Evolutionary conservation across 2,888 invertebrate genomes (phyloP).

Genomic region (Pterobdella sp.): DNA sequence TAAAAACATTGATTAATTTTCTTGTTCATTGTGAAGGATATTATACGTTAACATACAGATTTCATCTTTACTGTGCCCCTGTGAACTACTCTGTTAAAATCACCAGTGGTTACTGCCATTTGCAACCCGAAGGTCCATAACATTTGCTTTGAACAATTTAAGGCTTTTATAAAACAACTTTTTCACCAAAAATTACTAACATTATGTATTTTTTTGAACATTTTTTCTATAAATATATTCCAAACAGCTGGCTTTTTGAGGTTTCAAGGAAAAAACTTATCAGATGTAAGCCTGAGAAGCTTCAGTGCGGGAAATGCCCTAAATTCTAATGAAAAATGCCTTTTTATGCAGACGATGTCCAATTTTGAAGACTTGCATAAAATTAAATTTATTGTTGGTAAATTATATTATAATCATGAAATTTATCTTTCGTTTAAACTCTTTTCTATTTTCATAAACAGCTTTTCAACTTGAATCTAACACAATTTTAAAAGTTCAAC

Average conservation of each 20-base stretch:
- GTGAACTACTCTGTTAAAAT: too few relatives aligned
- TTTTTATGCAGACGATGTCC: not conserved
- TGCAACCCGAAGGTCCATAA: too few relatives aligned
- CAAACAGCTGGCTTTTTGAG: not conserved
- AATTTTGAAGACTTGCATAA: not conserved
- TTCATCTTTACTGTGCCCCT: too few relatives aligned
- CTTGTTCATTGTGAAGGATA: too few relatives aligned
- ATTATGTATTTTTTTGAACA: not conserved
- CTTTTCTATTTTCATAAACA: not conserved
- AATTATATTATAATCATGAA: not conserved
- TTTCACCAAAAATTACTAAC: not conserved
- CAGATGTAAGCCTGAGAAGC: not conserved
- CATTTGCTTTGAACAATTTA: too few relatives aligned
- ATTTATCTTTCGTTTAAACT: not conserved
- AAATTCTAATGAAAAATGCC: not conserved
- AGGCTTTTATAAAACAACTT: not conserved
- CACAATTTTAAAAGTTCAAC: not conserved
- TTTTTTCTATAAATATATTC: not conserved
- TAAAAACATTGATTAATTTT: too few relatives aligned
- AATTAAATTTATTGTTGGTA: not conserved
- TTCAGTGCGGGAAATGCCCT: not conserved
- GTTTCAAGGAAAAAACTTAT: not conserved
- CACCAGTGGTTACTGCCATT: too few relatives aligned
- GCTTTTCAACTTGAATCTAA: not conserved
- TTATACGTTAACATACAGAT: too few relatives aligned